These are phyloP conservation scores for Lycodopsis pacificus DNA, from an alignment of 2,797 vertebrate genomes.

Conservation along the genomic window DNA sequence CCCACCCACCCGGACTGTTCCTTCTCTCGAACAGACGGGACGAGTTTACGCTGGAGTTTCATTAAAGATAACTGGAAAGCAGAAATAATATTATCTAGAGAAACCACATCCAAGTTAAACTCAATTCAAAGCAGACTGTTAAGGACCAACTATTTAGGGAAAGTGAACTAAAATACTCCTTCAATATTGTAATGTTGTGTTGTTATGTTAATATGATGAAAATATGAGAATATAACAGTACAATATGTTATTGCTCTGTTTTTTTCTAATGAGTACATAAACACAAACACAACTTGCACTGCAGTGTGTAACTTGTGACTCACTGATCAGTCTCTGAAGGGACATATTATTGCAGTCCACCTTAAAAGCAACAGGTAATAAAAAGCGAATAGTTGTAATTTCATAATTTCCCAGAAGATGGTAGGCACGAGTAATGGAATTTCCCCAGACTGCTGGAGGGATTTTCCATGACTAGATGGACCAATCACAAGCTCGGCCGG, in stretches of 20 bases:
- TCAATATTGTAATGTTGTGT: neutral
- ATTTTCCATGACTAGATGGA: neutral
- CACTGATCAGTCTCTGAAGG: neutral
- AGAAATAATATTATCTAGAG: neutral
- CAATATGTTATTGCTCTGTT: neutral
- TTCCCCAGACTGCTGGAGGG: fast-evolving
- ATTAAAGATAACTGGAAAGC: conserved; percentile 36
- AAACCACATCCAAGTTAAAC: neutral
- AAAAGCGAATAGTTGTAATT: neutral
- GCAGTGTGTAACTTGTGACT: neutral
- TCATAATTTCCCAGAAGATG: conserved; percentile 66
- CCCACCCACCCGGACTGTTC: conserved; percentile 24
- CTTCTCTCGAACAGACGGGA: conserved; percentile 30
- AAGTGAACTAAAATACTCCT: neutral
- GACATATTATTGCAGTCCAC: conserved; percentile 58
- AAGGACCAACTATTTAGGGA: neutral
- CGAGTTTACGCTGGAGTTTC: conserved; percentile 46
- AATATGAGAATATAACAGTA: neutral
- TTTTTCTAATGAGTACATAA: neutral
- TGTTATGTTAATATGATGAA: neutral
- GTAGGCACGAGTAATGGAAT: conserved; percentile 10
- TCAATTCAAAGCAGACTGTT: neutral
- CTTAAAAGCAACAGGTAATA: conserved; percentile 73
- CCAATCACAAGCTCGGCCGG: fast-evolving
- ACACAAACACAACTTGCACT: neutral